Percentiles rank a stretch among this genome's conserved stretches.
phyloP scores from a whole-genome alignment of 2,888 invertebrate species.

The Parnassius apollo region DNA sequence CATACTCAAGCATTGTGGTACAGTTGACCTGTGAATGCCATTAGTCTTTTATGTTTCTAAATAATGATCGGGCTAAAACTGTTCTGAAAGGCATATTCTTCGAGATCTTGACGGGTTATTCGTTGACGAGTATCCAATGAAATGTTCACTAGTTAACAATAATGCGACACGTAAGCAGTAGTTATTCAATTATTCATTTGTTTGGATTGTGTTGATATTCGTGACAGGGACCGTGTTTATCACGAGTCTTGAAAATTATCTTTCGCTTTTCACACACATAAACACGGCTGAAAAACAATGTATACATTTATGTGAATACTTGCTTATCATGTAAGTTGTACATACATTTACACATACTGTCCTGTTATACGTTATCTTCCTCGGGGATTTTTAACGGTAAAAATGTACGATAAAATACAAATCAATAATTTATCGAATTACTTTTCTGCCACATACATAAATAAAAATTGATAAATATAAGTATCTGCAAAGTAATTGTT shows the following conservation, averaged over 20 bases:
- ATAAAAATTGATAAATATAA: no score
- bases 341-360: no score
- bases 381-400: no score
- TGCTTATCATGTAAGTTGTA: no score
- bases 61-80: conserved; percentile 14
- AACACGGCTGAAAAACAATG: no score
- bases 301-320: no score
- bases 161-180: not conserved
- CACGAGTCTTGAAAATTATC: not conserved
- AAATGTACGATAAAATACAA: no score
- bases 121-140: conserved; percentile 12
- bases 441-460: no score
- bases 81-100: conserved; percentile 16
- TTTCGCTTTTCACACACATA: no score
- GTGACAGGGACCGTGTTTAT: not conserved
- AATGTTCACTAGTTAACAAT: conserved; percentile 9
- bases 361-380: no score
- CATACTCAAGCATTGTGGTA: conserved; percentile 41
- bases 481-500: no score
- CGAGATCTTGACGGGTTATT: conserved; percentile 7
- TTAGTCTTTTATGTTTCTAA: conserved; percentile 29
- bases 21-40: conserved; percentile 32
- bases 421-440: no score
- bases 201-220: conserved; percentile 11
- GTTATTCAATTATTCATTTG: not conserved